Evolutionary conservation across 2,888 invertebrate species (phyloP).

Genomic region (Agrochola lychnidis): DNA sequence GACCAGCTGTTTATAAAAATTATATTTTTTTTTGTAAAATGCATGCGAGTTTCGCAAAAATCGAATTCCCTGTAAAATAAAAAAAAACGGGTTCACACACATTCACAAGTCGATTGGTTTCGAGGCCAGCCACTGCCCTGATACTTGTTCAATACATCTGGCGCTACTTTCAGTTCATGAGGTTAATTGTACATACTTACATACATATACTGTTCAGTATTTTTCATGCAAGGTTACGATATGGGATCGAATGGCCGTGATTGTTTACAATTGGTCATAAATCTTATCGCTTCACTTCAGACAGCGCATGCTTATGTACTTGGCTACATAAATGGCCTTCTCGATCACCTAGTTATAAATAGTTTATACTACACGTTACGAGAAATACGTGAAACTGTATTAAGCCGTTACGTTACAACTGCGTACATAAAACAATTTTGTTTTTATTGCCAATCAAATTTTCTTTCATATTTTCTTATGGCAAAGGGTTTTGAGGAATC

Average conservation of each 20-base stretch:
- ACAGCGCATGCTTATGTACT: slow-evolving; percentile 60
- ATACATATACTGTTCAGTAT: slow-evolving; percentile 54
- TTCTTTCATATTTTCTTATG: slow-evolving; percentile 27
- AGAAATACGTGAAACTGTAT: slow-evolving; percentile 71
- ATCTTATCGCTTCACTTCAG: slow-evolving; percentile 74
- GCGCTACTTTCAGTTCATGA: slow-evolving; percentile 72
- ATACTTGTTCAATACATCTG: slow-evolving; percentile 72
- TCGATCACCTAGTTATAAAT: slow-evolving; percentile 74
- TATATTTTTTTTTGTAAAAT: not conserved
- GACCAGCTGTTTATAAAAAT: not conserved
- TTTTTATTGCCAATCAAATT: slow-evolving; percentile 43
- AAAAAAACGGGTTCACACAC: slow-evolving; percentile 65
- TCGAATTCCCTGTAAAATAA: slow-evolving; percentile 63
- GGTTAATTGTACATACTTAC: slow-evolving; percentile 60
- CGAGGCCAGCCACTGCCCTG: slow-evolving; percentile 73
- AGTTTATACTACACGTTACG: slow-evolving; percentile 68
- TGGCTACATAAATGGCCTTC: slow-evolving; percentile 72
- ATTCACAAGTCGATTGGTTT: slow-evolving; percentile 69
- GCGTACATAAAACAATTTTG: slow-evolving; percentile 38
- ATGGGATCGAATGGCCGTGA: slow-evolving; percentile 72
- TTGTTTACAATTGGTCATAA: slow-evolving; percentile 76
- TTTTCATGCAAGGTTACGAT: slow-evolving; percentile 72
- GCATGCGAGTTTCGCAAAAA: slow-evolving; percentile 36
- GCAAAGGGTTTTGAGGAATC: not conserved
- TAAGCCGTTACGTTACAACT: slow-evolving; percentile 43